phyloP scores from a whole-genome alignment of 2,888 invertebrate species.

The Erebia palarica region DNA sequence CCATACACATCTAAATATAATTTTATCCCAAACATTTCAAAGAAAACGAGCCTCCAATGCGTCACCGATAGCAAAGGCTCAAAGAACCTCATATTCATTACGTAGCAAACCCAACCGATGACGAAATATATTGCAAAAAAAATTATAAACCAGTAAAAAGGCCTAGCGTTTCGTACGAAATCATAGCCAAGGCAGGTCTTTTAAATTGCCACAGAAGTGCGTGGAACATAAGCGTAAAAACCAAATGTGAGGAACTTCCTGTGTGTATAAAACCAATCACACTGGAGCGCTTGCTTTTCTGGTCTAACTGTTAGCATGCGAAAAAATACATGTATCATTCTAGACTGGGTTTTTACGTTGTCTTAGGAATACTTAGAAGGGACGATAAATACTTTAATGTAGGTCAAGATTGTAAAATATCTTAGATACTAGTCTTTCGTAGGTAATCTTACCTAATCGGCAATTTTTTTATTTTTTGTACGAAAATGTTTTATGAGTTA shows the following conservation, averaged over 20 bases:
- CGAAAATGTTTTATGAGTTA: too few relatives aligned
- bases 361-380: constrained; percentile 13
- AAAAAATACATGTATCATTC: constrained; percentile 14
- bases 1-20: not conserved
- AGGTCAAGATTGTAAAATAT: constrained; percentile 13
- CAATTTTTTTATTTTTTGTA: not conserved
- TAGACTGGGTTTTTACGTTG: constrained; percentile 22
- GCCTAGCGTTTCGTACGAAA: not conserved
- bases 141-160: not conserved
- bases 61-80: not conserved
- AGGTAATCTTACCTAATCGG: not conserved
- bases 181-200: not conserved
- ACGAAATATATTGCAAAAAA: constrained; percentile 7
- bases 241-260: constrained; percentile 9
- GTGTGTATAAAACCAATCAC: not conserved
- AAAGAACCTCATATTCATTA: not conserved
- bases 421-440: too few relatives aligned
- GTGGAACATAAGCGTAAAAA: constrained; percentile 1
- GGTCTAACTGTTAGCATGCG: constrained; percentile 6
- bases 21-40: constrained; percentile 11
- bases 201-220: not conserved
- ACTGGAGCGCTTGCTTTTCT: not conserved
- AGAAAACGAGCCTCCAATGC: constrained; percentile 17
- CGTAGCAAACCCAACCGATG: constrained; percentile 14
- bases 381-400: not conserved